phyloP scores from a whole-genome alignment of 2,113 vertebrate species.

The Merops nubicus region DNA sequence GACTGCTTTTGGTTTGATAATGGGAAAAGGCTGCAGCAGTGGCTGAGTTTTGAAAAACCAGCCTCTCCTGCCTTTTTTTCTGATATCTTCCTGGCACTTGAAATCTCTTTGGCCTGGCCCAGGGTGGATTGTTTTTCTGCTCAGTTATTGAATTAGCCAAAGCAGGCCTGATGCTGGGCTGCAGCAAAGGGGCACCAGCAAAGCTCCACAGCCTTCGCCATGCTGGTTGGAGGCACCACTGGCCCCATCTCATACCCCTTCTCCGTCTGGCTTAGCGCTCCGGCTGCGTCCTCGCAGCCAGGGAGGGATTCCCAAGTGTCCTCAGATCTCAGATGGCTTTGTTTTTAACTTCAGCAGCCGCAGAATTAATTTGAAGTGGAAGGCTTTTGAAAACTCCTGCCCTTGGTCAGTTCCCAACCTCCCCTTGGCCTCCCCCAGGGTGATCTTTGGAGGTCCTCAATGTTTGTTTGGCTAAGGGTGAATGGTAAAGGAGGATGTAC shows the following conservation, averaged over 20 bases:
- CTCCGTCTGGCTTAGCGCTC: neutral
- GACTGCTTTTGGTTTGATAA: constrained; percentile 5
- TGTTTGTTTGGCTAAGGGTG: neutral
- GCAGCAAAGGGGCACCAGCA: no score
- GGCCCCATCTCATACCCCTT: neutral
- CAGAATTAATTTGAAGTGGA: neutral
- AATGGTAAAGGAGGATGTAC: neutral
- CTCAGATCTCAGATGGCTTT: neutral
- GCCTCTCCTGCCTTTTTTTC: neutral
- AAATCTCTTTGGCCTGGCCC: neutral
- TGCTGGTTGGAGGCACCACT: no score
- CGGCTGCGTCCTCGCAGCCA: neutral
- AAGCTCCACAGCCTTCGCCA: no score
- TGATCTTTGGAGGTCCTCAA: neutral
- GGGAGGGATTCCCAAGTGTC: neutral
- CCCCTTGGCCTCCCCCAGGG: no score
- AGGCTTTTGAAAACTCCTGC: neutral
- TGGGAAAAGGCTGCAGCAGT: neutral
- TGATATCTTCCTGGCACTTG: neutral
- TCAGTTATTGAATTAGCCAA: neutral
- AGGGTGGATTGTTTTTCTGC: neutral
- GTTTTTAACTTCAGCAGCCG: neutral
- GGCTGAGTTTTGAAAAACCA: neutral
- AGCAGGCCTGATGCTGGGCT: neutral
- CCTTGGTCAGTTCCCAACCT: neutral